A percentile compares a stretch with the other conserved stretches of the same genome.
Conservation (phyloP, 2,888 invertebrate species). For the Ornithoptera alexandrae region DNA sequence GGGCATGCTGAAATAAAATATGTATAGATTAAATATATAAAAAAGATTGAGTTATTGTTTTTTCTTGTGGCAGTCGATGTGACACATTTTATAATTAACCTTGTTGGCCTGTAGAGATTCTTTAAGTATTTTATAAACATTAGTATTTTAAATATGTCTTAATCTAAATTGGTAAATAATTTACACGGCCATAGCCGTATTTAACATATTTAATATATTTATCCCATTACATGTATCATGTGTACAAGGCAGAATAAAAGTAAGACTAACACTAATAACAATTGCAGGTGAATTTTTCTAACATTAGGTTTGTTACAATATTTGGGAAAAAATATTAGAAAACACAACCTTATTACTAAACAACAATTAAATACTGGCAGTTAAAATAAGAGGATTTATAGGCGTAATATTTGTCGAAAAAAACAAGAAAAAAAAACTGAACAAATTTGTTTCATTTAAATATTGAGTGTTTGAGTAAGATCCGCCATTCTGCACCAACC, state of each 20-base stretch:
- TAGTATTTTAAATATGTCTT: slow-evolving; percentile 26
- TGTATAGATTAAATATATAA: no score
- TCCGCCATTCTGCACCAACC: no score
- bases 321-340: slow-evolving; percentile 36
- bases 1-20: no score
- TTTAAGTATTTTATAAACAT: slow-evolving; percentile 11
- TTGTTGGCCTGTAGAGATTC: slow-evolving; percentile 24
- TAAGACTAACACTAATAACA: no score
- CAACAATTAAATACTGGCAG: slow-evolving; percentile 69
- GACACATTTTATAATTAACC: neutral
- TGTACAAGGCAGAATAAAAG: slow-evolving; percentile 1
- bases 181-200: slow-evolving; percentile 1
- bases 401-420: slow-evolving; percentile 20
- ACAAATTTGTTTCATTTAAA: no score
- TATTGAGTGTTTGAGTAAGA: no score
- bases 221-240: slow-evolving; percentile 5
- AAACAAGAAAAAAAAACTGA: neutral
- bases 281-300: slow-evolving; percentile 11
- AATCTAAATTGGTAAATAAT: slow-evolving; percentile 29
- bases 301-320: slow-evolving; percentile 30
- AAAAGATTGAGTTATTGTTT: no score
- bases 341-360: slow-evolving; percentile 64
- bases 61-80: no score
- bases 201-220: slow-evolving; percentile 16
- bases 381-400: slow-evolving; percentile 36